Conservation (phyloP, 2,888 invertebrate species). For the Salticus scenicus region DNA sequence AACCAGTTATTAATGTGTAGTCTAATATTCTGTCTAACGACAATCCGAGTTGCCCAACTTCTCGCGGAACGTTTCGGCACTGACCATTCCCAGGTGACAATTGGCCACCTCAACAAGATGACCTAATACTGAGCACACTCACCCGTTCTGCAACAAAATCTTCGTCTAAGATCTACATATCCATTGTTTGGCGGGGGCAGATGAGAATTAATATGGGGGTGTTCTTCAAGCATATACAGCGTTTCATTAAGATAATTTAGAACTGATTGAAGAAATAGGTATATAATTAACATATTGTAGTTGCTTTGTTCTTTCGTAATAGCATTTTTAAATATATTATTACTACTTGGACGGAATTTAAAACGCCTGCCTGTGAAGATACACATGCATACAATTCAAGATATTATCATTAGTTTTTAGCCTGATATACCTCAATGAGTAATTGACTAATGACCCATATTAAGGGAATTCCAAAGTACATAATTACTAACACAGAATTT, state of each 20-base stretch:
- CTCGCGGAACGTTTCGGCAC: not conserved
- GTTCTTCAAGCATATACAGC: not conserved
- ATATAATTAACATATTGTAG: not conserved
- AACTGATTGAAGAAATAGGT: not conserved
- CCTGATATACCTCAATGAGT: no score
- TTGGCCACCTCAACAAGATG: conserved; percentile 9
- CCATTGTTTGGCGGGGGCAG: conserved; percentile 15
- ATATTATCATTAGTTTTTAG: no score
- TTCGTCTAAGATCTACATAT: not conserved
- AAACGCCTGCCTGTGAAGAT: no score
- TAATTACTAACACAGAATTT: no score
- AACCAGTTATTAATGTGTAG: not conserved
- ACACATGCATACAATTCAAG: no score
- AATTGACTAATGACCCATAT: no score
- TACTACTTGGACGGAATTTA: no score
- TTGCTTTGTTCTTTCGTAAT: no score
- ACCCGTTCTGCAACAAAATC: not conserved
- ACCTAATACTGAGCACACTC: not conserved
- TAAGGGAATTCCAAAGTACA: no score
- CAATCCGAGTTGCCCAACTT: not conserved
- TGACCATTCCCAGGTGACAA: conserved; percentile 15
- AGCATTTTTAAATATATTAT: no score
- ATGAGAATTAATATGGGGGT: not conserved
- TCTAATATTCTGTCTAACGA: no score
- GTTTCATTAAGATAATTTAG: not conserved